A percentile compares a stretch with the other conserved stretches of the same genome.
Evolutionary conservation across 2,113 vertebrate genomes (phyloP).

Genomic region (Cebus imitator): DNA sequence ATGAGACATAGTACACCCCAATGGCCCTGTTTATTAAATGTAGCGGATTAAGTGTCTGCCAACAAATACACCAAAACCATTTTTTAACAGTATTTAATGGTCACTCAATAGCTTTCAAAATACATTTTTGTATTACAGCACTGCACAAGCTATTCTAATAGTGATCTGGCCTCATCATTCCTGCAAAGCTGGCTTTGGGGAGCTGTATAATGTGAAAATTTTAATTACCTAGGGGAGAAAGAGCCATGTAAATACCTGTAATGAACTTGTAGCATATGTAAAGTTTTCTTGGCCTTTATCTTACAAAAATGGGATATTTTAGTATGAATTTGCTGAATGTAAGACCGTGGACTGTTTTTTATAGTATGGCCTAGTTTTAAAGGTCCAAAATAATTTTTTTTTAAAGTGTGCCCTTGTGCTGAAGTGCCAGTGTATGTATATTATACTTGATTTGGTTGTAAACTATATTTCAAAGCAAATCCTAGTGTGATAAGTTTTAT

Average conservation of each 20-base stretch:
- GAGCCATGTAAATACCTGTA: constrained; percentile 99
- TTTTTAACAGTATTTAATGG: constrained; percentile 1
- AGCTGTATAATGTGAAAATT: constrained; percentile 51
- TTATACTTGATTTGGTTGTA: constrained; percentile 82
- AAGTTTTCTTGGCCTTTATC: constrained; percentile 90
- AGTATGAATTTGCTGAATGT: constrained; percentile 97
- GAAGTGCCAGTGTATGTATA: constrained; percentile 86
- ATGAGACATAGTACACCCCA: not conserved
- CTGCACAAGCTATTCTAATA: not conserved
- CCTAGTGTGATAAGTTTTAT: constrained; percentile 78
- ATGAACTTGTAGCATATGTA: constrained; percentile 98
- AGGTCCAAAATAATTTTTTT: constrained; percentile 90
- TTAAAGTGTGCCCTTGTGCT: constrained; percentile 86
- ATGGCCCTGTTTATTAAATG: not conserved
- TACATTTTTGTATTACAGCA: constrained; percentile 33
- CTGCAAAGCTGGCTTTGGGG: constrained; percentile 36
- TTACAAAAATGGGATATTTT: constrained; percentile 95
- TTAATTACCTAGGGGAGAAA: constrained; percentile 75
- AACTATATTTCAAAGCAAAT: constrained; percentile 84
- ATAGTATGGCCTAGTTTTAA: constrained; percentile 85
- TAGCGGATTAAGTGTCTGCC: not conserved
- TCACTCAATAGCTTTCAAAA: constrained; percentile 65
- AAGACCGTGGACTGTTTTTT: constrained; percentile 84
- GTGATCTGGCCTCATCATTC: constrained; percentile 42
- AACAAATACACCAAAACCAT: constrained; percentile 52